Conservation (phyloP, 2,797 vertebrate genomes). For the Pseudochirops corinnae region DNA sequence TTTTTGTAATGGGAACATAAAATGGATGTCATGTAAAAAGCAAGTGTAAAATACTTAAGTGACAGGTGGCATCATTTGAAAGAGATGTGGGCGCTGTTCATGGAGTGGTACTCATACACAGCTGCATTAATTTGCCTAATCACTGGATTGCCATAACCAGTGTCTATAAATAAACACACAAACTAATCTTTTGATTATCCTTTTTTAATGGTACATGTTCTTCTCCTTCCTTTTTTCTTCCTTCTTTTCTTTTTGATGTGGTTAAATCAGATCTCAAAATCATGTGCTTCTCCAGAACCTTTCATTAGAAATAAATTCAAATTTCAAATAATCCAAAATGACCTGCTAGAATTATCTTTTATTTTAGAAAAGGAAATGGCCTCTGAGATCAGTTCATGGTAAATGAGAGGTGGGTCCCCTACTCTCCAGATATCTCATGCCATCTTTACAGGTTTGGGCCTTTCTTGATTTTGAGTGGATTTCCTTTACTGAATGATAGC, state of each 20-base stretch:
- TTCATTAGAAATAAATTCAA: constrained; percentile 26
- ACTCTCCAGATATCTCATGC: not conserved
- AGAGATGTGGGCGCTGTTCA: constrained; percentile 74
- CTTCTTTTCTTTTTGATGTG: constrained; percentile 75
- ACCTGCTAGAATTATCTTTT: constrained; percentile 5
- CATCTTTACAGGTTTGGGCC: not conserved
- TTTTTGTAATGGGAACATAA: constrained; percentile 63
- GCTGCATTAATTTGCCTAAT: constrained; percentile 85
- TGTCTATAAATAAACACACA: constrained; percentile 84
- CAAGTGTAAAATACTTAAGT: constrained; percentile 77
- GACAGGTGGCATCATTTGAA: constrained; percentile 81
- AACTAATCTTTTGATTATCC: constrained; percentile 81
- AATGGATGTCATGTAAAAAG: constrained; percentile 76
- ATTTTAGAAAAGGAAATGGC: constrained; percentile 38
- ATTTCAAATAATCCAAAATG: constrained; percentile 36
- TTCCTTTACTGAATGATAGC: not conserved
- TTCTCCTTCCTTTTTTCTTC: constrained; percentile 61
- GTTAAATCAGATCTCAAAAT: constrained; percentile 70
- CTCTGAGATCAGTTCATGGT: constrained; percentile 11
- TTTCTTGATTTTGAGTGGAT: not conserved
- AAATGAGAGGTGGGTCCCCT: not conserved
- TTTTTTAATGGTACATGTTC: constrained; percentile 71
- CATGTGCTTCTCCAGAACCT: constrained; percentile 57
- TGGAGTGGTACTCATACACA: constrained; percentile 73
- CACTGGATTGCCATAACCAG: constrained; percentile 83